phyloP scores from a whole-genome alignment of 2,888 invertebrate species.

The Ypsolopha sequella region DNA sequence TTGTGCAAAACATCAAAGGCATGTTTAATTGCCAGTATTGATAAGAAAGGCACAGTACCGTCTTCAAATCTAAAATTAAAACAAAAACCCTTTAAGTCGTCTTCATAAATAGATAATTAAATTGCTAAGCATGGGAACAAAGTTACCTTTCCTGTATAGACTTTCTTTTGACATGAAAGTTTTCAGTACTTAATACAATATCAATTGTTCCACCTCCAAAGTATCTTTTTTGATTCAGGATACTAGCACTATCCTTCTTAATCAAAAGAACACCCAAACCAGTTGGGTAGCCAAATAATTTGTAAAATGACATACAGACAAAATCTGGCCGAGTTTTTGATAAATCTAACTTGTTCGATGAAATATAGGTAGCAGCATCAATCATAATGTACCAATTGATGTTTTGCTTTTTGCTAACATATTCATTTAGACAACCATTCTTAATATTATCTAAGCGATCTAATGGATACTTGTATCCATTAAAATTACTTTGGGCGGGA shows the following conservation, averaged over 20 bases:
- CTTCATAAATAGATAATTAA: neutral
- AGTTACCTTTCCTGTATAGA: slow-evolving; percentile 79
- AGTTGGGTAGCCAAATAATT: slow-evolving; percentile 95
- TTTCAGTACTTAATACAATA: slow-evolving; percentile 79
- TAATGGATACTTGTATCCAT: slow-evolving; percentile 90
- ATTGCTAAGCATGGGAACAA: neutral
- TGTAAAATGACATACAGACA: slow-evolving; percentile 94
- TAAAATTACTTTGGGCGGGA: slow-evolving; percentile 96
- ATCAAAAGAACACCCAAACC: slow-evolving; percentile 93
- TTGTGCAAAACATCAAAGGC: slow-evolving; percentile 83
- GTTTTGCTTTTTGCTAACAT: slow-evolving; percentile 41
- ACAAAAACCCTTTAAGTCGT: neutral
- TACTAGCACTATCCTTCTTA: slow-evolving; percentile 70
- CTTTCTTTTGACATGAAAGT: slow-evolving; percentile 78
- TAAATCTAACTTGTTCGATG: slow-evolving; percentile 84
- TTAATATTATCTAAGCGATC: slow-evolving; percentile 75
- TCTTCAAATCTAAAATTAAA: slow-evolving; percentile 85
- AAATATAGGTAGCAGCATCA: slow-evolving; percentile 88
- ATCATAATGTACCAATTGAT: slow-evolving; percentile 81
- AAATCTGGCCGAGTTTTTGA: slow-evolving; percentile 84
- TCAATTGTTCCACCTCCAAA: slow-evolving; percentile 97
- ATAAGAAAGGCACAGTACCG: slow-evolving; percentile 90
- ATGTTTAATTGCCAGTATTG: slow-evolving; percentile 84
- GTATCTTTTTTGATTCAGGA: slow-evolving; percentile 77
- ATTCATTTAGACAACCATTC: slow-evolving; percentile 65